These are phyloP conservation scores for Neolamprologus toae DNA, from an alignment of 2,113 vertebrate genomes.

Conservation along the genomic window DNA sequence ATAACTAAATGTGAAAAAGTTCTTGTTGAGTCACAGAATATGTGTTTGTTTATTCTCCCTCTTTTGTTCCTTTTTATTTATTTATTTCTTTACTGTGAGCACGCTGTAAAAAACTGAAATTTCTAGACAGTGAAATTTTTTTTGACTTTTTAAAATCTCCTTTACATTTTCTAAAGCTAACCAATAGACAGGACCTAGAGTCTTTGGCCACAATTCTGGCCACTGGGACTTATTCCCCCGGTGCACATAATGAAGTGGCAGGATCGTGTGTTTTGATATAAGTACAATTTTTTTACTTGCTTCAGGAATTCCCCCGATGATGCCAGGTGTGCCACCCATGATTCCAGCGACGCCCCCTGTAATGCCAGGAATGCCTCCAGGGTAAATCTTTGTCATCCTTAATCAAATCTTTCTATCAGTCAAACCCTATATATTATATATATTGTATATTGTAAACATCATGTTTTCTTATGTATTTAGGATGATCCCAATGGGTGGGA, in stretches of 20 bases:
- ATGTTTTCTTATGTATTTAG: slow-evolving; percentile 54
- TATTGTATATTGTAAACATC: background rate
- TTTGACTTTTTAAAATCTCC: background rate
- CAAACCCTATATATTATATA: background rate
- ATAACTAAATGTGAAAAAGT: background rate
- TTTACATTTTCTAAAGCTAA: background rate
- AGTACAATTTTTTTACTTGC: fast-evolving
- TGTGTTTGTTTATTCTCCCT: background rate
- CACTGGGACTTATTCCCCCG: fast-evolving
- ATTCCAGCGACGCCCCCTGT: slow-evolving; percentile 87
- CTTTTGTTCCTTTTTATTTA: background rate
- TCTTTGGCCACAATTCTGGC: background rate
- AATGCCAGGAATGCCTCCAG: slow-evolving; percentile 86
- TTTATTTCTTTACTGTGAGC: background rate
- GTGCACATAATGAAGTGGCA: background rate
- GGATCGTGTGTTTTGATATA: fast-evolving
- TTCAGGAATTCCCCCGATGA: slow-evolving; percentile 88
- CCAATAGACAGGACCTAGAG: background rate
- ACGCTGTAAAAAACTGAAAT: background rate
- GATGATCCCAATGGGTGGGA: slow-evolving; percentile 87
- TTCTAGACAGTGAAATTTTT: background rate
- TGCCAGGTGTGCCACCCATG: slow-evolving; percentile 85
- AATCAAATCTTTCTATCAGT: background rate
- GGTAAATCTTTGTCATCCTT: slow-evolving; percentile 53
- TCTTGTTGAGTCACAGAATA: background rate